phyloP scores from a whole-genome alignment of 1,140 invertebrate species.

The Aphidius gifuensis region DNA sequence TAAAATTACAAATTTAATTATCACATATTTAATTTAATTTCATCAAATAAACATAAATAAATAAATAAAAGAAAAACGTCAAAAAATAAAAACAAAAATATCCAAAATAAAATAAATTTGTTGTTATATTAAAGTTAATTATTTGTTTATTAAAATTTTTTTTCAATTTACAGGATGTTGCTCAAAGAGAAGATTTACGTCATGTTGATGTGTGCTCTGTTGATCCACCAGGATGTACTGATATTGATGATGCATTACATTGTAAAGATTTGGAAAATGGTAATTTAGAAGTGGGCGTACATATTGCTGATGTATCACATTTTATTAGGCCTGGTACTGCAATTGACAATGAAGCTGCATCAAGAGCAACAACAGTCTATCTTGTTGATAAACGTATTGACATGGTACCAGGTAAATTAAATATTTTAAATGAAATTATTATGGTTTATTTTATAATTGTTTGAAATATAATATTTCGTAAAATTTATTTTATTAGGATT shows the following conservation, averaged over 20 bases:
- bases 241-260: conserved; percentile 98
- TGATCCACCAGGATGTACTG: conserved; percentile 97
- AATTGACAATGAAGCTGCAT: conserved; percentile 82
- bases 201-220: conserved; percentile 90
- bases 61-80: conserved; percentile 6
- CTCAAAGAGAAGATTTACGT: conserved; percentile 77
- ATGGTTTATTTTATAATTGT: background rate
- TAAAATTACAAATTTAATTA: background rate
- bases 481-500: conserved; percentile 61
- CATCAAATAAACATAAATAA: background rate
- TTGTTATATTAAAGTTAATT: background rate
- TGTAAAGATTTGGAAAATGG: conserved; percentile 73
- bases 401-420: conserved; percentile 73
- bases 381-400: conserved; percentile 85
- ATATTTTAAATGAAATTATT: background rate
- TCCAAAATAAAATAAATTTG: background rate
- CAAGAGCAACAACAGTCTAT: conserved; percentile 86
- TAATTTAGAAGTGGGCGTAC: conserved; percentile 87
- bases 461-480: background rate
- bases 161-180: conserved; percentile 66
- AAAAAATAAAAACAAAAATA: background rate
- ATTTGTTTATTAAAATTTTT: conserved; percentile 18
- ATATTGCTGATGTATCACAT: conserved; percentile 94
- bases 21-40: background rate
- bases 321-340: conserved; percentile 87